Evolutionary conservation across 1,140 invertebrate species (phyloP).

Genomic region (Leptinotarsa lineolata): DNA sequence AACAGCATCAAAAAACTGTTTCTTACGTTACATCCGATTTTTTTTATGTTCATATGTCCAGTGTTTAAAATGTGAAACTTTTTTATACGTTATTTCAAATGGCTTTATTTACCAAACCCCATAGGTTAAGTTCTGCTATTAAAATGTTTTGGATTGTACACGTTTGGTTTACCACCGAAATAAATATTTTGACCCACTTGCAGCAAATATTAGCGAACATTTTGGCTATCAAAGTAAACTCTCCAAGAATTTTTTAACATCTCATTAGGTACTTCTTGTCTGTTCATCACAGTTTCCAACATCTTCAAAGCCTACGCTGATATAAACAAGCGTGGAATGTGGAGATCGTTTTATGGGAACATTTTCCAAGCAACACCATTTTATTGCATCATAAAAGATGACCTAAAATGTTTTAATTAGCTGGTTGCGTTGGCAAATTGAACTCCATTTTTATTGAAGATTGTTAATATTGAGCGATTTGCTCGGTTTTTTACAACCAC

Average conservation of each 20-base stretch:
- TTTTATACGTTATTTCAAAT: too few relatives aligned
- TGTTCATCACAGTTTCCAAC: not conserved
- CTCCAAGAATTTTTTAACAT: not conserved
- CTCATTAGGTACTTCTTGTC: not conserved
- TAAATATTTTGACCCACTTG: too few relatives aligned
- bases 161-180: too few relatives aligned
- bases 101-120: too few relatives aligned
- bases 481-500: not conserved
- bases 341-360: not conserved
- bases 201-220: too few relatives aligned
- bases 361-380: not conserved
- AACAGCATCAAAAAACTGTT: too few relatives aligned
- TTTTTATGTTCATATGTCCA: too few relatives aligned
- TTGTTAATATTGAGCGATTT: not conserved
- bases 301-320: not conserved
- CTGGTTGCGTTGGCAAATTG: not conserved
- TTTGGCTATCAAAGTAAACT: not conserved
- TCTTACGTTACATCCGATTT: too few relatives aligned
- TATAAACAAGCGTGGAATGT: not conserved
- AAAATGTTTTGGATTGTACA: too few relatives aligned
- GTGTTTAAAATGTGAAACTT: too few relatives aligned
- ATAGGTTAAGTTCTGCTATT: too few relatives aligned
- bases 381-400: constrained; percentile 6
- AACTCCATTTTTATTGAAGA: not conserved
- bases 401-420: constrained; percentile 3